Evolutionary conservation across 1,140 invertebrate species (phyloP).

Genomic region (Cepaea nemoralis): DNA sequence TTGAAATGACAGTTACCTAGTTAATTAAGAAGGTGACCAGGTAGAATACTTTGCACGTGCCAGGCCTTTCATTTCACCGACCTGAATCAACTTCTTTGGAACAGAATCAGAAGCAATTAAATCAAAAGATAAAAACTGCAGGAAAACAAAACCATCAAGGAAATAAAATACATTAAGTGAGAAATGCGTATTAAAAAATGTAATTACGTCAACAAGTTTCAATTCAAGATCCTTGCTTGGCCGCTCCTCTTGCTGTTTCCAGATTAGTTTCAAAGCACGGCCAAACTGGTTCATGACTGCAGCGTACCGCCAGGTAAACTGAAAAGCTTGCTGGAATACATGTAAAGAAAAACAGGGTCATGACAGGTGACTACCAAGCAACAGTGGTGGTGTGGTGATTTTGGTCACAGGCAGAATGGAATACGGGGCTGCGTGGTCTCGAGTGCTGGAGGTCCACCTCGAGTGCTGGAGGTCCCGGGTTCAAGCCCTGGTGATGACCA

Average conservation of each 20-base stretch:
- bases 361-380: neutral
- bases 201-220: conserved; percentile 77
- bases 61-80: too few species aligned
- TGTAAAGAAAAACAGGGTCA: neutral
- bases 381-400: too few species aligned
- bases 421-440: too few species aligned
- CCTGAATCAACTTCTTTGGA: too few species aligned
- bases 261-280: conserved; percentile 82
- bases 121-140: neutral
- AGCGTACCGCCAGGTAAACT: conserved; percentile 86
- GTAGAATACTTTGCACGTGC: neutral
- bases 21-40: neutral
- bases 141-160: neutral
- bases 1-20: too few species aligned
- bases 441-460: too few species aligned
- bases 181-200: neutral
- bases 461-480: too few species aligned
- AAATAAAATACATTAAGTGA: neutral
- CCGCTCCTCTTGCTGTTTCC: conserved; percentile 85
- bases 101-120: neutral
- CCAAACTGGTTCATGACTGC: conserved; percentile 84
- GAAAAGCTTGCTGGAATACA: conserved; percentile 75
- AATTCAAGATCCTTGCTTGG: conserved; percentile 83
- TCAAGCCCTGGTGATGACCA: too few species aligned
- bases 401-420: too few species aligned